Percentiles rank a stretch among this genome's conserved stretches.
Evolutionary conservation across 2,888 invertebrate species (phyloP).

Genomic region (Argyra leucocephala): DNA sequence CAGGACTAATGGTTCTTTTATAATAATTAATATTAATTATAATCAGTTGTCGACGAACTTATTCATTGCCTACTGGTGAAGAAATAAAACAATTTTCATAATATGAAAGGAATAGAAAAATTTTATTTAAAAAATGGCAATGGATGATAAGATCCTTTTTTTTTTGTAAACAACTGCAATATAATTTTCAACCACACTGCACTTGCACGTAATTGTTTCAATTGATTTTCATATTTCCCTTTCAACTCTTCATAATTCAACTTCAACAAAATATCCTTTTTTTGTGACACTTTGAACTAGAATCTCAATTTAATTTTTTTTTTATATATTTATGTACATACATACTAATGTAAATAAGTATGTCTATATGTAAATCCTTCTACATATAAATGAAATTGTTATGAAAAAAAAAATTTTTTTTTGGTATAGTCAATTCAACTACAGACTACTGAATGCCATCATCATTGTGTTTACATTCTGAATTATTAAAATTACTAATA

Average conservation of each 20-base stretch:
- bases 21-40: too few species aligned
- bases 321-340: not conserved
- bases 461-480: constrained; percentile 2
- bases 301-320: not conserved
- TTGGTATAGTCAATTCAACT: not conserved
- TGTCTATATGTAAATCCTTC: too few species aligned
- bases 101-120: too few species aligned
- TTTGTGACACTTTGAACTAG: not conserved
- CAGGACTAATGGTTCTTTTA: too few species aligned
- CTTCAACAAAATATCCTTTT: not conserved
- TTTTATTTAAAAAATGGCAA: too few species aligned
- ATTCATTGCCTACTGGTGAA: too few species aligned
- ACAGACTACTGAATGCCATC: constrained; percentile 3
- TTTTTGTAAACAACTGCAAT: too few species aligned
- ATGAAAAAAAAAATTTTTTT: not conserved
- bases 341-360: not conserved
- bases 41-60: too few species aligned
- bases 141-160: too few species aligned
- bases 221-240: not conserved
- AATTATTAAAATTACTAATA: constrained; percentile 4
- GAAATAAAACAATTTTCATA: too few species aligned
- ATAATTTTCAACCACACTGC: not conserved
- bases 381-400: not conserved
- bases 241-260: not conserved
- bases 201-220: not conserved